phyloP scores from a whole-genome alignment of 2,797 vertebrate species.

The Chromobotia macracanthus region DNA sequence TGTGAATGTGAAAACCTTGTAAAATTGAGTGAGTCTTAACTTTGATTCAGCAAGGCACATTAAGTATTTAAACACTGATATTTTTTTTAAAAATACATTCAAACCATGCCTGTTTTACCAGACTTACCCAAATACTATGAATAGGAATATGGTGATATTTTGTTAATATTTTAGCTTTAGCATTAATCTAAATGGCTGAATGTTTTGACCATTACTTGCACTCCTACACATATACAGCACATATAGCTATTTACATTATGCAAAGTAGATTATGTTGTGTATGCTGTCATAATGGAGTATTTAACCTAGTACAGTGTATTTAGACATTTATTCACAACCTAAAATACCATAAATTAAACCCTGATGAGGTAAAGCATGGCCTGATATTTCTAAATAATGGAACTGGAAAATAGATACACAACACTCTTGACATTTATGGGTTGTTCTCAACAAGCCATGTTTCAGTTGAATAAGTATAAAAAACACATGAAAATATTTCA shows the following conservation, averaged over 20 bases:
- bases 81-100: neutral
- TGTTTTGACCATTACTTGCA: no score
- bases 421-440: neutral
- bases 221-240: no score
- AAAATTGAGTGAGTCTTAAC: neutral
- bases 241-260: no score
- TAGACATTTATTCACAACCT: slow-evolving; percentile 22
- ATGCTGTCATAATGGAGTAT: no score
- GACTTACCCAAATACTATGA: neutral
- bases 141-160: neutral
- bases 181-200: no score
- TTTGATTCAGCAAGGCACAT: slow-evolving; percentile 27
- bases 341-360: neutral
- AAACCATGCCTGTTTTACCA: neutral
- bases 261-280: no score
- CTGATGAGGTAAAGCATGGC: neutral
- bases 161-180: neutral
- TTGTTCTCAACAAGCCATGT: neutral
- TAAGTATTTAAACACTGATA: neutral
- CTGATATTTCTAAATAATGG: slow-evolving; percentile 1
- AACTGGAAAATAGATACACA: slow-evolving; percentile 26
- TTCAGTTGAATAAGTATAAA: neutral
- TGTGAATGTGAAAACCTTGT: neutral
- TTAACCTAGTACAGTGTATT: slow-evolving; percentile 5
- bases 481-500: neutral